These are phyloP conservation scores for Pantala flavescens DNA, from an alignment of 1,140 invertebrate species.

Conservation along the genomic window DNA sequence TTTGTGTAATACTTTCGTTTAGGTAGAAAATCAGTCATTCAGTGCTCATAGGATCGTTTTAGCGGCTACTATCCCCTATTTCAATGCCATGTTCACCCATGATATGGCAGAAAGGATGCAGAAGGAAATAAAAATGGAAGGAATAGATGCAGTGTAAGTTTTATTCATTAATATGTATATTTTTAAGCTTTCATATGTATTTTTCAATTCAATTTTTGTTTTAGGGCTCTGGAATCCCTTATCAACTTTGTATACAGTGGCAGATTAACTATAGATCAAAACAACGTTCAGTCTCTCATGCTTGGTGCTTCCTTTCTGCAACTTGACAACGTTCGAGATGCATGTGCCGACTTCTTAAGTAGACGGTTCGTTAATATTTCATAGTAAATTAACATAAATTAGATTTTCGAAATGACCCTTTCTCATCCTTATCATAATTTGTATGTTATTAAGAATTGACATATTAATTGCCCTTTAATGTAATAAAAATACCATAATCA, in stretches of 20 bases:
- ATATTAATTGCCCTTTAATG: not conserved
- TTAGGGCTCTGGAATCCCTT: constrained; percentile 66
- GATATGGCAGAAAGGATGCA: constrained; percentile 80
- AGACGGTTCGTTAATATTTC: constrained; percentile 38
- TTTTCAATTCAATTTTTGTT: constrained; percentile 24
- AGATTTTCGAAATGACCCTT: too few species aligned
- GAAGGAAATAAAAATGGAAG: constrained; percentile 70
- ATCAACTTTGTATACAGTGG: constrained; percentile 85
- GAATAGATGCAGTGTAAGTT: constrained; percentile 62
- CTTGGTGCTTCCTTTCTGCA: constrained; percentile 82
- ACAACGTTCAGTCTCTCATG: constrained; percentile 77
- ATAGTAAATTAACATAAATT: too few species aligned
- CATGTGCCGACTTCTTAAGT: constrained; percentile 73
- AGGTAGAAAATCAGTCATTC: constrained; percentile 72
- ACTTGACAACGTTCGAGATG: constrained; percentile 66
- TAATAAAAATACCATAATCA: not conserved
- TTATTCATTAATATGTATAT: not conserved
- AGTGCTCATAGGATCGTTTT: constrained; percentile 76
- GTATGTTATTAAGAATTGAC: not conserved
- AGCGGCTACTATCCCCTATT: constrained; percentile 81
- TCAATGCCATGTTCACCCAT: constrained; percentile 84
- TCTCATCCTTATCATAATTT: not conserved
- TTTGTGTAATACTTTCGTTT: constrained; percentile 20
- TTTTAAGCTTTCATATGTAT: not conserved
- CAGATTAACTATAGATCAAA: constrained; percentile 60